A percentile compares a stretch with the other conserved stretches of the same genome.
Evolutionary conservation across 2,797 vertebrate genomes (phyloP).

Genomic region (Phalloptychus januarius): DNA sequence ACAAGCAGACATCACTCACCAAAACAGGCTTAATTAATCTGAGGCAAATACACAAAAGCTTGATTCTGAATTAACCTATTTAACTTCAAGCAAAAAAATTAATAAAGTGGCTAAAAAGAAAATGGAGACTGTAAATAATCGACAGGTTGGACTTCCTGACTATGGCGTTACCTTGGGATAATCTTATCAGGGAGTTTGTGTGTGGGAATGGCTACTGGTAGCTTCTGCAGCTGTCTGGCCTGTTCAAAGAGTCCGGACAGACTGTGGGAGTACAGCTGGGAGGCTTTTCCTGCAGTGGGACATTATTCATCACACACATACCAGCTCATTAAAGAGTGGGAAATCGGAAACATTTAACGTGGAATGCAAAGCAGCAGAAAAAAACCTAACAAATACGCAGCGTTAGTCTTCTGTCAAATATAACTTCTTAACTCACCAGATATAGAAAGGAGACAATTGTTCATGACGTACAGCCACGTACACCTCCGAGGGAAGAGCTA

Average conservation of each 20-base stretch:
- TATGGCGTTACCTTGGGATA: constrained; percentile 77
- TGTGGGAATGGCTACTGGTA: constrained; percentile 96
- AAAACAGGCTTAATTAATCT: not conserved
- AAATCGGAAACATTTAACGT: not conserved
- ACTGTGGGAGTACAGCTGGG: constrained; percentile 97
- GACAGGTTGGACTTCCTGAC: not conserved
- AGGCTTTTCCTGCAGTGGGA: constrained; percentile 89
- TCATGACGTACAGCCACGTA: constrained; percentile 99
- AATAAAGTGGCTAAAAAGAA: not conserved
- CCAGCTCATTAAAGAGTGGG: not conserved
- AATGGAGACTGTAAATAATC: not conserved
- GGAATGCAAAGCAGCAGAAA: not conserved
- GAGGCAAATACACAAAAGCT: not conserved
- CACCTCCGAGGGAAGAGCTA: constrained; percentile 96
- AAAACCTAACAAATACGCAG: not conserved
- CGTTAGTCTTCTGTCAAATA: rapidly evolving
- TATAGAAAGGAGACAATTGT: constrained; percentile 95
- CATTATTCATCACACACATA: not conserved
- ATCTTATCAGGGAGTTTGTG: constrained; percentile 97
- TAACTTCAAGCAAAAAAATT: not conserved
- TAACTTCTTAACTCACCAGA: constrained; percentile 86
- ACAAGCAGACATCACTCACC: not conserved
- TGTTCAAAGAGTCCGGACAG: constrained; percentile 94
- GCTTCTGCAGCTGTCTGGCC: constrained; percentile 94
- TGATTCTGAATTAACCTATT: not conserved